A percentile compares a stretch with the other conserved stretches of the same genome.
Conservation (phyloP, 1,140 invertebrate genomes). For the Pinna nobilis region DNA sequence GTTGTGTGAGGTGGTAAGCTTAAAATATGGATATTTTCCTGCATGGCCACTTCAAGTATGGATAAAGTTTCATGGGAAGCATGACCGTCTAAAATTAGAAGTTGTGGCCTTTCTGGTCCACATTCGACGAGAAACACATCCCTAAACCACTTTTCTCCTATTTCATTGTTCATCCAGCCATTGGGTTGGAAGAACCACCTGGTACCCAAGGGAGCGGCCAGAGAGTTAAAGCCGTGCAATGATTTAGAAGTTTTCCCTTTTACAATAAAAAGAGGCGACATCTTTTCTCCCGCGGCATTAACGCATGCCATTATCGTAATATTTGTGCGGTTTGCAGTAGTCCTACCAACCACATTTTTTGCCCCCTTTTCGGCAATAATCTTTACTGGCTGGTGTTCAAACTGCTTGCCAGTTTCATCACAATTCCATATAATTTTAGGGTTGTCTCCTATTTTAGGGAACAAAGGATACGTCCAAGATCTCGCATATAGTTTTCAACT, state of each 20-base stretch:
- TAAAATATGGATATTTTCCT: conserved; percentile 21
- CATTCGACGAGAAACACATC: conserved; percentile 43
- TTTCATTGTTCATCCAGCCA: conserved; percentile 46
- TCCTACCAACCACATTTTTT: conserved; percentile 21
- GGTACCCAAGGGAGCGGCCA: conserved; percentile 18
- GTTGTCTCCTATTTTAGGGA: too few species aligned
- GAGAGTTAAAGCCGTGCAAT: conserved; percentile 34
- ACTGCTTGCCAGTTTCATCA: conserved; percentile 16
- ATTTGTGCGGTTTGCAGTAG: conserved; percentile 17
- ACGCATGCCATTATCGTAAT: conserved; percentile 48
- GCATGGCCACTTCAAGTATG: conserved; percentile 28
- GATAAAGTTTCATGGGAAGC: conserved; percentile 34
- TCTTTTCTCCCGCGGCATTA: conserved; percentile 32
- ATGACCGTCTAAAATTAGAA: conserved; percentile 40
- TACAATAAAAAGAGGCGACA: conserved; percentile 43
- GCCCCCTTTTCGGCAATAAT: conserved; percentile 32
- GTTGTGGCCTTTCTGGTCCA: conserved; percentile 35
- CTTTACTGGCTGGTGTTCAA: conserved; percentile 23
- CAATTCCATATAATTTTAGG: conserved; percentile 28
- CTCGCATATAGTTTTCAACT: too few species aligned
- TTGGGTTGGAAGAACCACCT: conserved; percentile 46
- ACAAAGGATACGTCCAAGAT: too few species aligned
- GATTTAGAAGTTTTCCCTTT: conserved; percentile 43
- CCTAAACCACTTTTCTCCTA: conserved; percentile 46
- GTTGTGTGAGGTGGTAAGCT: conserved; percentile 12